Base-by-base conservation (phyloP, 1,140 invertebrate genomes). In the Myzus persicae region DNA sequence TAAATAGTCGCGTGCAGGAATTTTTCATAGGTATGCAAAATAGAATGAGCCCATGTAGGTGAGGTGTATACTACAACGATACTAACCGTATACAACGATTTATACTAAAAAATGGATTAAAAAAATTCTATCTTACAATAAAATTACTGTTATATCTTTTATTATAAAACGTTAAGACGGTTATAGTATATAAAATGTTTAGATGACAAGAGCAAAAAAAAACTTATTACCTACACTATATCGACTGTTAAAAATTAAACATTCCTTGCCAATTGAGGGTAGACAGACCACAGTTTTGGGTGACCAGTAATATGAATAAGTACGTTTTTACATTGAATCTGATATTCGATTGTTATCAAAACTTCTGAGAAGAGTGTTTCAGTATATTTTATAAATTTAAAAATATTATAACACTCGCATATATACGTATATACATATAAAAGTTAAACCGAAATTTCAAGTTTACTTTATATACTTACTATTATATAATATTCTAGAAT, bases 11-110 rank as follows among this genome's bases (percentile, higher is more conserved):
- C n/a, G 44, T 46, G 31, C 20, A 87, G 44, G 44, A 31, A 87
- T 87, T 87, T 46, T 87, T 48, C 42, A 22, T n/a, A n/a, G 85
- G 85, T 48, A 87, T 87, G 85, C 18, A n/a, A 82, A 87, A 87
- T 87, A 46, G 9, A 46, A 87, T 14, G 18, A 85, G 84, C 42
- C 42, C 2, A n/a, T n/a, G n/a, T n/a, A n/a, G n/a, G n/a, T n/a
- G n/a, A n/a, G n/a, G n/a, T n/a, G n/a, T n/a, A n/a, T n/a, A n/a
- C n/a, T n/a, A n/a, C n/a, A n/a, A n/a, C n/a, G n/a, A n/a, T n/a
- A n/a, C n/a, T n/a, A n/a, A n/a, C n/a, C n/a, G n/a, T n/a, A n/a
- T n/a, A n/a, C n/a, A 20, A 81, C 2, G 8, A 76, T 22, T 4
- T 76, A n/a, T n/a, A 18, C n/a, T 18, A n/a, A 76, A 76, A 76